Evolutionary conservation across 2,113 vertebrate species (phyloP), one percentile per base, ranked within the genome.

Genomic region (Climacteris rufus): DNA sequence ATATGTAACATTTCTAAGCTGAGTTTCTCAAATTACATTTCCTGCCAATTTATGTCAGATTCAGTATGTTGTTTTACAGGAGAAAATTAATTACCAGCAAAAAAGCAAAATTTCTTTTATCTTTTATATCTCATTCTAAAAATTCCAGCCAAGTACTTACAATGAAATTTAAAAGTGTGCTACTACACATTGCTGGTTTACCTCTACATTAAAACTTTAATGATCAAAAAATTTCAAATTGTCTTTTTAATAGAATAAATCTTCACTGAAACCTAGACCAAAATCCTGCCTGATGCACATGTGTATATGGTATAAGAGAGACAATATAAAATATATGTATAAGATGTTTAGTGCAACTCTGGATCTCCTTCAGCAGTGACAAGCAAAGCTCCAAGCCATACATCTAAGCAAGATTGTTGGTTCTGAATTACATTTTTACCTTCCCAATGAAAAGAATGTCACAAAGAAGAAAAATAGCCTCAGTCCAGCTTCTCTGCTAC

Each of bases 1-100:
- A 31, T 57, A 63, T 0, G 0, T 30, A 89, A 79, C 10, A 7
- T 90, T 94, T 92, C 65, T 72, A 83, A 89, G 79, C 4, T 31
- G 31, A 91, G 37, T 68, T 91, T 91, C 91, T 91, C 81, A 74
- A 63, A 82, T 91, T 69, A 87, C n/a, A 11, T 85, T 78, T 93
- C 45, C 40, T 69, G 53, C 3, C 61, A 91, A 65, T 56, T 83
- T 72, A 44, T 40, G 25, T 71, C 74, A 91, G 30, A 53, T 33
- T 60, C 7, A 49, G 27, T 12, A 71, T 9, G 7, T 6, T 60
- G 30, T 53, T 87, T 60, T 64, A 76, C 7, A 65, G 23, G 9
- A 91, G 28, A 83, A 94, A 94, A 93, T 61, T 79, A 65, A 91
- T 61, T 79, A 65, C 25, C 40, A 69, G 25, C 2, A 79, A 82